phyloP scores from a whole-genome alignment of 2,797 vertebrate genomes.

The Pitangus sulphuratus region DNA sequence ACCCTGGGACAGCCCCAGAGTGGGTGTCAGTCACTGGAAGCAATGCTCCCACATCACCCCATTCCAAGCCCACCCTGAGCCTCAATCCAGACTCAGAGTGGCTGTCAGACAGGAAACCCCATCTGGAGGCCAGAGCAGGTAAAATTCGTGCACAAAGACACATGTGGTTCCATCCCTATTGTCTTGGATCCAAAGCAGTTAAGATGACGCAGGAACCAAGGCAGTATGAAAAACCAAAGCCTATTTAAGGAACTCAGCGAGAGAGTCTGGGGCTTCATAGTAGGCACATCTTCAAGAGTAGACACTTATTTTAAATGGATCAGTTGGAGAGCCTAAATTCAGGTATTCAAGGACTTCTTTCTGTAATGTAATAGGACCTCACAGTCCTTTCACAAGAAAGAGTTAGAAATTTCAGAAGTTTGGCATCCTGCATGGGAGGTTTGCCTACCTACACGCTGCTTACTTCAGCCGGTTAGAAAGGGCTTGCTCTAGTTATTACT shows the following conservation, averaged over 20 bases:
- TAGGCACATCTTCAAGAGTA: not conserved
- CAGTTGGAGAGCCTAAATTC: not conserved
- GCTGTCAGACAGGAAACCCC: not conserved
- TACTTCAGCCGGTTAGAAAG: conserved; percentile 30
- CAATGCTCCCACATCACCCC: not conserved
- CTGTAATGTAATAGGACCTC: not conserved
- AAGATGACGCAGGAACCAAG: not conserved
- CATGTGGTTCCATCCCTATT: fast-evolving
- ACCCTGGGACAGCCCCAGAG: not conserved
- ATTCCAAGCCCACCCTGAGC: not conserved
- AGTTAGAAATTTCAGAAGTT: not conserved
- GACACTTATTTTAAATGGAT: not conserved
- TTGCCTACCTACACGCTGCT: conserved; percentile 27
- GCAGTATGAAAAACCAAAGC: not conserved
- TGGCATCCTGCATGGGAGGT: not conserved
- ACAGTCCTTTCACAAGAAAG: not conserved
- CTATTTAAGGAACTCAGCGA: not conserved
- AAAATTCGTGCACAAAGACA: not conserved
- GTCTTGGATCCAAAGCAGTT: not conserved
- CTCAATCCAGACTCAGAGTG: not conserved
- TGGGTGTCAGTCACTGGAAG: not conserved
- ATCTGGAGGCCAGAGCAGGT: not conserved
- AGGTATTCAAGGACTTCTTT: not conserved
- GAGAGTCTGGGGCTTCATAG: not conserved
- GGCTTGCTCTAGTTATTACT: not conserved